Evolutionary conservation across 2,797 vertebrate species (phyloP), one percentile per base, ranked within the genome.

Genomic region (Remorina albescens): DNA sequence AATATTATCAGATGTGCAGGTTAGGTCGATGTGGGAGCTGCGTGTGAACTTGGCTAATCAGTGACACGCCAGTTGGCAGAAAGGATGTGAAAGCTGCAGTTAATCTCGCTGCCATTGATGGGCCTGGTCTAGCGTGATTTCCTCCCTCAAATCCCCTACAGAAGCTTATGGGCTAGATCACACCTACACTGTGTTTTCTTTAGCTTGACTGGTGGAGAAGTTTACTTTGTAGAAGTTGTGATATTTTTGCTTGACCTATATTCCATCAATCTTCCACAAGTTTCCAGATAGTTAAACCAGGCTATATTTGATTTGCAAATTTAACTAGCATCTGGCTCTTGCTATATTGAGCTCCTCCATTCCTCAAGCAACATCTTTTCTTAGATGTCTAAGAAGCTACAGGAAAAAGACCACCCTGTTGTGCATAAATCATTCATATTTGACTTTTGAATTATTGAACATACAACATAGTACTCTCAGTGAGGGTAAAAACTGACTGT

Each of bases 391-490:
- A 50, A 62, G 47, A 26, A 79, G 60, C 70, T 67, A 61, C 64
- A 74, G 67, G 67, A 82, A 69, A 84, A 73, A 42, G 64, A 73
- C 75, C 65, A 55, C 71, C 77, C 67, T 72, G 63, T 79, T 82
- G 72, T 80, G 55, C 84, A 88, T 93, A 66, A 92, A 93, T 91
- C 83, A 91, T 92, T 94, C 64, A 92, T 89, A 68, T 82, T 82
- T 87, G 51, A 64, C 64, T 74, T 87, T 37, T 92, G 67, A 89
- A 93, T 89, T 84, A 91, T 93, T 91, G 37, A 94, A 77, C 55
- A 63, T 84, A 83, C 82, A 88, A 82, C 78, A 82, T 86, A 85
- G 86, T 89, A 90, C 88, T 88, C 84, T 88, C 74, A 82, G 71
- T 55, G 67, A 84, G 78, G 77, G 78, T 85, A 83, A 83, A 83